Evolutionary conservation across 2,797 vertebrate species (phyloP).

Genomic region (Sphenopsis melanotis): DNA sequence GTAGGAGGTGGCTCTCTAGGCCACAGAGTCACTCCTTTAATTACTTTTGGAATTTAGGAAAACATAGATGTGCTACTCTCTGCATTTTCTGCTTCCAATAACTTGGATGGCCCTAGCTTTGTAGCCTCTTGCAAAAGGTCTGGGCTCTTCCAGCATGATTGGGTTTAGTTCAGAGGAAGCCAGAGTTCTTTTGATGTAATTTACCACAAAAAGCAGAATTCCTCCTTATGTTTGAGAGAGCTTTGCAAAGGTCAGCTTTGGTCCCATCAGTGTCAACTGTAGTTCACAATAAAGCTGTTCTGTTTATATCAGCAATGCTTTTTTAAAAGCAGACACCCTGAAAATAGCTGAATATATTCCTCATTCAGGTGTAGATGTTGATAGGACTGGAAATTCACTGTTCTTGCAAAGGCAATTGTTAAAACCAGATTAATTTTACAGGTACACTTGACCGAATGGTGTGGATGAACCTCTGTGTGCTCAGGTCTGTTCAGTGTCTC

Average conservation of each 20-base stretch:
- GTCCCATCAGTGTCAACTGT: not conserved
- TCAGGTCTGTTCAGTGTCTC: not conserved
- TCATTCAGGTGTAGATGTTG: not conserved
- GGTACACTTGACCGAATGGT: not conserved
- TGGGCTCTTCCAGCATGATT: not conserved
- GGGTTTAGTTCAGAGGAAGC: not conserved
- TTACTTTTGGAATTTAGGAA: not conserved
- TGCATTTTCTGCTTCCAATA: not conserved
- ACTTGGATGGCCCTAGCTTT: not conserved
- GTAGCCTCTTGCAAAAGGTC: not conserved
- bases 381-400: not conserved
- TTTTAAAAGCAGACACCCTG: not conserved
- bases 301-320: not conserved
- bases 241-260: not conserved
- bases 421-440: not conserved
- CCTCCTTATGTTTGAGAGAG: not conserved
- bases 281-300: not conserved
- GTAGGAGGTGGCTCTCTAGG: not conserved
- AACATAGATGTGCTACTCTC: not conserved
- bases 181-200: not conserved
- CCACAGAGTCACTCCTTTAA: not conserved
- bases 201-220: not conserved
- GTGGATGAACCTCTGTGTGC: not conserved
- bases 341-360: not conserved
- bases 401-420: not conserved